phyloP scores from a whole-genome alignment of 2,797 vertebrate genomes.

The Leptodactylus fallax region DNA sequence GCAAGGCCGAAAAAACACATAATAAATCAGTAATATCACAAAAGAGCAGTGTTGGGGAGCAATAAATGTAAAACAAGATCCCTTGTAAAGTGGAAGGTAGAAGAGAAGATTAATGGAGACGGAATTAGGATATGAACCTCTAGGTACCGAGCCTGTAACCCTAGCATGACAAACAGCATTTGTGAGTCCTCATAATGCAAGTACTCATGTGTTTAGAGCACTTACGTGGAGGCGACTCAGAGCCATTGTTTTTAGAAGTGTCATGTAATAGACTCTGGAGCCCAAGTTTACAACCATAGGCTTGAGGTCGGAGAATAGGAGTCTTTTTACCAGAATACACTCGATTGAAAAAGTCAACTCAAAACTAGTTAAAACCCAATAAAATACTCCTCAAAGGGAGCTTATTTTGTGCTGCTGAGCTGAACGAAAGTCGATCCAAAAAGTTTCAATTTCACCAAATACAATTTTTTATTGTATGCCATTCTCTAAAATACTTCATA shows the following conservation, averaged over 20 bases:
- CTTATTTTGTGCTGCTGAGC: not conserved
- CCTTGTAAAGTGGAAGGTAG: slow-evolving; percentile 21
- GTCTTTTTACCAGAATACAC: slow-evolving; percentile 7
- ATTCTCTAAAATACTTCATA: not conserved
- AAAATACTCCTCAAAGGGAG: not conserved
- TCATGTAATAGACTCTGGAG: slow-evolving; percentile 19
- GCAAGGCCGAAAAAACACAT: slow-evolving; percentile 23
- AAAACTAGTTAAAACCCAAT: not conserved
- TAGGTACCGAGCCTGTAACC: not conserved
- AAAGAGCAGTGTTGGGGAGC: slow-evolving; percentile 34
- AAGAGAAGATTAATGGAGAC: slow-evolving; percentile 17
- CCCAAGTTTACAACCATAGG: not conserved
- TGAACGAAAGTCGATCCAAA: not conserved
- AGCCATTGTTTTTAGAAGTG: slow-evolving; percentile 38
- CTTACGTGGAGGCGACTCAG: not conserved
- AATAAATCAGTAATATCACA: slow-evolving; percentile 43
- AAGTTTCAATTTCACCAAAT: not conserved
- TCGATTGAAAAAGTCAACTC: not conserved
- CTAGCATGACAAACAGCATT: slow-evolving; percentile 20
- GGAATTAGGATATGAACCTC: slow-evolving; percentile 9
- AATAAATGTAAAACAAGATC: slow-evolving; percentile 33
- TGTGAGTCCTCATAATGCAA: slow-evolving; percentile 28
- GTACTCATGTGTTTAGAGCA: not conserved
- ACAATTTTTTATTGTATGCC: no score
- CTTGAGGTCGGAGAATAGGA: not conserved